Conservation (phyloP, 2,797 vertebrate species). For the Triplophysa bombifrons region DNA sequence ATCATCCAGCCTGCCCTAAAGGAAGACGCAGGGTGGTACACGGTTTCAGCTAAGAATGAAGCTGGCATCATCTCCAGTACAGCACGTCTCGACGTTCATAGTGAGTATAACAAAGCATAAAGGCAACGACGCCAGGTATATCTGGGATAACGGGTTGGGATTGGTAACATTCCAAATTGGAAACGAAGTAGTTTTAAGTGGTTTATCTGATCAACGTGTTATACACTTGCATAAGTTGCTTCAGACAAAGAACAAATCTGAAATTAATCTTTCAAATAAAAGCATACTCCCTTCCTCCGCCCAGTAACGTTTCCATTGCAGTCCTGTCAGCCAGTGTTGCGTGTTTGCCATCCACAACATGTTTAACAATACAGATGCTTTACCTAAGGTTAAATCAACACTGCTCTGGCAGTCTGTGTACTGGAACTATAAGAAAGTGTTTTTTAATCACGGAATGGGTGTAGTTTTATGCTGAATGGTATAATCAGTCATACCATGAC, state of each 20-base stretch:
- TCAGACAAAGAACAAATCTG: neutral
- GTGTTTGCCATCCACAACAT: conserved; percentile 43
- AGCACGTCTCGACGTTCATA: conserved; percentile 89
- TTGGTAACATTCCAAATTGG: conserved; percentile 30
- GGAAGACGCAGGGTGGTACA: conserved; percentile 97
- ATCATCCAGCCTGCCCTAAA: conserved; percentile 96
- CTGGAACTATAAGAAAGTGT: conserved; percentile 14
- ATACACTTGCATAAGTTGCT: neutral
- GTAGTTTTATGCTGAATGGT: conserved; percentile 6
- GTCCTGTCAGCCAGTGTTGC: conserved; percentile 3
- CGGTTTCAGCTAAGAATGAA: conserved; percentile 96
- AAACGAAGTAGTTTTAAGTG: conserved; percentile 13
- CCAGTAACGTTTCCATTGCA: conserved; percentile 1
- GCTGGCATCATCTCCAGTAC: conserved; percentile 97
- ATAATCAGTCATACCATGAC: conserved; percentile 1
- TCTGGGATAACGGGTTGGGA: neutral
- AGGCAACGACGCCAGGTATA: neutral
- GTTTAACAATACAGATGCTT: conserved; percentile 31
- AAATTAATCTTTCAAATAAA: conserved; percentile 23
- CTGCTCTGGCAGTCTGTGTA: conserved; percentile 18
- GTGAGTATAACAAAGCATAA: conserved; percentile 74
- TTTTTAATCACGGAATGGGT: conserved; percentile 2
- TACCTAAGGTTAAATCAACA: conserved; percentile 40
- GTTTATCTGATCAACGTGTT: conserved; percentile 21
- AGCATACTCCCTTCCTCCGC: conserved; percentile 30